These are phyloP conservation scores for Zoanthus gigantus DNA, from an alignment of 92 coral and sea anemone species.

Conservation along the genomic window DNA sequence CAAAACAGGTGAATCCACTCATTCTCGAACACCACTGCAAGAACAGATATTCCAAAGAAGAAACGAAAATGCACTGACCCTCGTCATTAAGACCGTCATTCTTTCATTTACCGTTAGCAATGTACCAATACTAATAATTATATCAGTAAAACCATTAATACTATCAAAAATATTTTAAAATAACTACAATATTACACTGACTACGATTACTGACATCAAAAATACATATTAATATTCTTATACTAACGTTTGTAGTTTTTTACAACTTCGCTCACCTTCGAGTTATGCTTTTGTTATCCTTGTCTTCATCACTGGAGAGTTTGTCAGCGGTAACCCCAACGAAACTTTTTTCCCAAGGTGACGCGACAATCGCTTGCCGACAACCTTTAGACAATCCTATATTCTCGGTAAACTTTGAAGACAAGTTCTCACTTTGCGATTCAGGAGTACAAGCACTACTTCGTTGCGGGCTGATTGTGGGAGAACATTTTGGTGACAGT, in stretches of 20 bases:
- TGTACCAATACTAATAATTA: too few species aligned
- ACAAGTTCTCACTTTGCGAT: neutral
- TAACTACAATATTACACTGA: too few species aligned
- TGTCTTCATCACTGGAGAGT: neutral
- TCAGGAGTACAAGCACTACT: conserved; percentile 9
- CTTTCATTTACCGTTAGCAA: too few species aligned
- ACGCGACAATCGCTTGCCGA: conserved; percentile 13
- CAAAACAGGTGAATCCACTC: too few species aligned
- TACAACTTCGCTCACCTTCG: conserved; percentile 15
- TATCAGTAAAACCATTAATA: too few species aligned
- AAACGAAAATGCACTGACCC: too few species aligned
- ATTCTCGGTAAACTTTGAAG: conserved; percentile 6
- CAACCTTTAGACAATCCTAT: neutral
- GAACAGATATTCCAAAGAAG: too few species aligned
- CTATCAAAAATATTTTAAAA: too few species aligned
- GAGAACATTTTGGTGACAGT: conserved; percentile 7
- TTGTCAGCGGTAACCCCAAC: conserved; percentile 25
- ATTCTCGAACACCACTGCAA: too few species aligned
- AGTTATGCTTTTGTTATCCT: neutral
- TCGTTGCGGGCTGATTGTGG: neutral
- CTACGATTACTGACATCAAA: too few species aligned
- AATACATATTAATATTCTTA: too few species aligned
- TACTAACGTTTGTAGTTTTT: neutral
- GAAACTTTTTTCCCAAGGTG: conserved; percentile 35
- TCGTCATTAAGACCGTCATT: too few species aligned